Conservation (phyloP, 1,140 invertebrate species). For the Tetramorium simillimum region DNA sequence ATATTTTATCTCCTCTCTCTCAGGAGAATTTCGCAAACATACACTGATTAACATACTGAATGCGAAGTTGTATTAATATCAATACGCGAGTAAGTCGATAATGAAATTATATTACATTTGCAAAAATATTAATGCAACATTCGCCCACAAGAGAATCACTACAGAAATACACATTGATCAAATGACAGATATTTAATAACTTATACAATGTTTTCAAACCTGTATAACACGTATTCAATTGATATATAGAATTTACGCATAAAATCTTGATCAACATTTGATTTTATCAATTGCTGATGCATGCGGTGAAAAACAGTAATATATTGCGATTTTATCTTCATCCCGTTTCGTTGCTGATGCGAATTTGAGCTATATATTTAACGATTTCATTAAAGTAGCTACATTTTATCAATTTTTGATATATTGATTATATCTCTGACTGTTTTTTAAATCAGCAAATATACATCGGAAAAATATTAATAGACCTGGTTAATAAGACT, state of each 20-base stretch:
- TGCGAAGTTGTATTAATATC: neutral
- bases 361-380: constrained; percentile 24
- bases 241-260: constrained; percentile 6
- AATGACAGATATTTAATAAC: constrained; percentile 11
- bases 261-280: constrained; percentile 42
- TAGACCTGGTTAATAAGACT: neutral
- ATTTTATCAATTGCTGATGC: constrained; percentile 45
- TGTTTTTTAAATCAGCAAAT: neutral
- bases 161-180: neutral
- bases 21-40: neutral
- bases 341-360: neutral
- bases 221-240: neutral
- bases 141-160: neutral
- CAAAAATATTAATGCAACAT: neutral
- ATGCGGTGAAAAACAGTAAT: constrained; percentile 27
- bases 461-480: neutral
- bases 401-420: neutral
- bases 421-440: neutral
- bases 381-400: constrained; percentile 26
- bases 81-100: neutral
- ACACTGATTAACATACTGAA: neutral
- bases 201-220: neutral
- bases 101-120: neutral
- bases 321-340: constrained; percentile 48
- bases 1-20: constrained; percentile 20